Conservation (phyloP, 2,113 vertebrate species). For the Eonycteris spelaea region DNA sequence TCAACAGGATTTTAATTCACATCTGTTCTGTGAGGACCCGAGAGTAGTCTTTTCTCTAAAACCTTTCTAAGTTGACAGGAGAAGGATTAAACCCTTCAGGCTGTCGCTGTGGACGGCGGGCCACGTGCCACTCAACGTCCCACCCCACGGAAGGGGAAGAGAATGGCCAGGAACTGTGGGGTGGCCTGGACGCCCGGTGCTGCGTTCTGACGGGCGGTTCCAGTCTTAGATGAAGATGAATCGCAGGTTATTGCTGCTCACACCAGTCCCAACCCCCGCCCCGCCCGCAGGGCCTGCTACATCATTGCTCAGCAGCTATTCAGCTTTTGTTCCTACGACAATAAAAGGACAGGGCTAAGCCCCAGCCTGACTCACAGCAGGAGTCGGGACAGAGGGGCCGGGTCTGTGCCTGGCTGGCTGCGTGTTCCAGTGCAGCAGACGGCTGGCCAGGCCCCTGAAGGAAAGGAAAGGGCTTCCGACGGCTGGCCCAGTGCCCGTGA, state of each 20-base stretch:
- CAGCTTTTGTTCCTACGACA: not conserved
- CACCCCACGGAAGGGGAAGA: not conserved
- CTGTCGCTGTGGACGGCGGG: not conserved
- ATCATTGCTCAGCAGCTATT: not conserved
- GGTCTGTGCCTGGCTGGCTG: too few relatives aligned
- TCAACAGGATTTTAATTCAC: not conserved
- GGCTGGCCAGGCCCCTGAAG: not conserved
- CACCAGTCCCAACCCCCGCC: too few relatives aligned
- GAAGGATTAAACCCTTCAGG: not conserved
- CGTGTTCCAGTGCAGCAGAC: not conserved
- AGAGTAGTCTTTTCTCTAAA: not conserved
- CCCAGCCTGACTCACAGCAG: slow-evolving; percentile 4
- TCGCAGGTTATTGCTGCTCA: not conserved
- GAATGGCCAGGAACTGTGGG: not conserved
- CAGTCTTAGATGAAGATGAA: not conserved
- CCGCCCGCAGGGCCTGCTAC: not conserved
- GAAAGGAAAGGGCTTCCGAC: not conserved
- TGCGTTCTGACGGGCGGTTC: not conserved
- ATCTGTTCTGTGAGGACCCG: not conserved
- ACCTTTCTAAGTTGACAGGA: not conserved
- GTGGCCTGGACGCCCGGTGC: not conserved
- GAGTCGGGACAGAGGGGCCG: too few relatives aligned
- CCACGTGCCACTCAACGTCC: not conserved
- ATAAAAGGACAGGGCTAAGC: not conserved
- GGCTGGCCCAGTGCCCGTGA: not conserved